Base-by-base conservation (phyloP, 92 coral and sea anemone genomes). In the Epizoanthus rinbou region DNA sequence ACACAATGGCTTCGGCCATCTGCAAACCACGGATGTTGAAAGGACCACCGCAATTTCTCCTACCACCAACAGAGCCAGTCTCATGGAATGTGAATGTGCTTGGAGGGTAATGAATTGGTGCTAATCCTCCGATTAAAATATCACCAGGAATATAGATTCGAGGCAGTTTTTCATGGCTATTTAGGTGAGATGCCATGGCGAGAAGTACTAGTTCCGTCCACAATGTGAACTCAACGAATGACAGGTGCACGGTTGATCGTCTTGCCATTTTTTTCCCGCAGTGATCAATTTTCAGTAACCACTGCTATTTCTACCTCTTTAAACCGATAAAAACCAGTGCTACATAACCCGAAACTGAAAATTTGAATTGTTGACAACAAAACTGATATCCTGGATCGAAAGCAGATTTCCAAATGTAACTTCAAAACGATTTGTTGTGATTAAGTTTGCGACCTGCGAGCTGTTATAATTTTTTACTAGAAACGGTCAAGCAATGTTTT, bases 1-100 rank as follows among this genome's bases (percentile, higher is more conserved):
- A 91, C 11, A 91, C 80, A 45, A 91, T 91, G 5, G 95, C 95
- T 65, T 91, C 95, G 1, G 95, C 91, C 74, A 86, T 84, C 69
- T 91, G 93, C 1, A 91, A 75, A 17, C 95, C 95, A 3, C 89
- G 90, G 68, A 86, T 84, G 84, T 89, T 91, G 28, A 91, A 91
- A n/a, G 75, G 79, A 7, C 95, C 95, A 22, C 89, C 84, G 66
- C 93, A 89, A 60, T 84, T 57, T 74, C 16, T 7, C 16, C 16
- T 53, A 24, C 39, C 80, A 53, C 59, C 80, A 53, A 22, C 9
- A 21, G 74, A 80, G 7, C 57, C 78, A 2, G 80, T 67, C 10
- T 37, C 73, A 7, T 67, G 25, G 22, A 69, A 68, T 35, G 69
- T 35, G 6, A 78, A 54, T 39, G 85, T 66, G 8, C 85, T 79